Conservation (phyloP, 2,113 vertebrate genomes). For the Daboia siamensis region DNA sequence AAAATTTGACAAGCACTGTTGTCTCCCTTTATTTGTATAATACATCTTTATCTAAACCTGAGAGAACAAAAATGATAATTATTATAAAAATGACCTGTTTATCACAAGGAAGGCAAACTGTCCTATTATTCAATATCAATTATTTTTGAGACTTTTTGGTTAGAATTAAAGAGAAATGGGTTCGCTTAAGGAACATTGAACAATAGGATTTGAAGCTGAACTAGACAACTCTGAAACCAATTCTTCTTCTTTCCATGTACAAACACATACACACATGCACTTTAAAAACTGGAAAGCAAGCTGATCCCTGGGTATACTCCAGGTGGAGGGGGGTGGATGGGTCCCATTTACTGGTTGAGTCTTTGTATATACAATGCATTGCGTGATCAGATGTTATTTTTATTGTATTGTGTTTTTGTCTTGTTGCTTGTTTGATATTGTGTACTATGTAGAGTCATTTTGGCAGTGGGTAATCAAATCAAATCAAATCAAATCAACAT, state of each 20-base stretch:
- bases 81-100: neutral
- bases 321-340: neutral
- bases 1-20: neutral
- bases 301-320: neutral
- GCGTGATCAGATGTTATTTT: neutral
- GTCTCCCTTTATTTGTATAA: neutral
- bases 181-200: neutral
- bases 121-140: neutral
- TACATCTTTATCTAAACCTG: neutral
- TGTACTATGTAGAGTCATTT: neutral
- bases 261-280: neutral
- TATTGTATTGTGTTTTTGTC: neutral
- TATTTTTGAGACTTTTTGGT: neutral
- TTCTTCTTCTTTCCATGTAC: neutral
- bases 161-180: neutral
- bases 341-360: neutral
- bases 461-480: neutral
- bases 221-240: neutral
- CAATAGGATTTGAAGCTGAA: neutral
- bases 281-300: neutral
- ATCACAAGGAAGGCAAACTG: neutral
- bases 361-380: neutral
- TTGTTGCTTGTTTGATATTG: neutral
- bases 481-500: neutral
- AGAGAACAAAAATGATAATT: neutral